Evolutionary conservation across 37 sponge, comb jelly and placozoan species (phyloP).

Genomic region (Spongia lamella): DNA sequence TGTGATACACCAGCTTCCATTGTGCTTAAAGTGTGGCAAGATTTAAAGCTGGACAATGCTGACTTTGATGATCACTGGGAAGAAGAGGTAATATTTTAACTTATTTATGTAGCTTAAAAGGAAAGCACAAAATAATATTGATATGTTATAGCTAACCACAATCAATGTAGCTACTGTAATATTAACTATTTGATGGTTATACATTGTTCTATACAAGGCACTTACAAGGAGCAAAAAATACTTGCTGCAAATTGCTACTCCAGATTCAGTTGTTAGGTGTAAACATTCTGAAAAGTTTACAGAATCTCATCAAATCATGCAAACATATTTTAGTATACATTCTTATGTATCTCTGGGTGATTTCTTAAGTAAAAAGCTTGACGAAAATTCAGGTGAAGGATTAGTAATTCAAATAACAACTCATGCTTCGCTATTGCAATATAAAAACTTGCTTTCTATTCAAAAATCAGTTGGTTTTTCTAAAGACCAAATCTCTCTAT

Average conservation of each 20-base stretch:
- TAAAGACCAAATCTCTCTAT: not conserved
- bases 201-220: not conserved
- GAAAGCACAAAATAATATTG: too few species aligned
- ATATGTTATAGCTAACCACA: too few species aligned
- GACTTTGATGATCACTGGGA: too few species aligned
- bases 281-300: not conserved
- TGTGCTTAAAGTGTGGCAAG: constrained; percentile 68
- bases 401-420: constrained; percentile 72
- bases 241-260: constrained; percentile 25
- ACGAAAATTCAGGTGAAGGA: not conserved
- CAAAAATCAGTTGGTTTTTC: not conserved
- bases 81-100: too few species aligned
- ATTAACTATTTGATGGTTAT: too few species aligned
- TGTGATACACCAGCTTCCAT: constrained; percentile 83
- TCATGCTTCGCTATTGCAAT: constrained; percentile 66
- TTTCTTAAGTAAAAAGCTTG: not conserved
- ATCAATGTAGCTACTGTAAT: too few species aligned
- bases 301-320: not conserved
- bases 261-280: constrained; percentile 25
- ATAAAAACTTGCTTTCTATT: constrained; percentile 28
- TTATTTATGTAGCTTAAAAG: too few species aligned
- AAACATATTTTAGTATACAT: constrained; percentile 8
- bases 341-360: not conserved
- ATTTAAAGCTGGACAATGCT: too few species aligned
- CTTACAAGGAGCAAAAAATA: not conserved